Evolutionary conservation across 2,797 vertebrate genomes (phyloP).

Genomic region (Bovichtus diacanthus): DNA sequence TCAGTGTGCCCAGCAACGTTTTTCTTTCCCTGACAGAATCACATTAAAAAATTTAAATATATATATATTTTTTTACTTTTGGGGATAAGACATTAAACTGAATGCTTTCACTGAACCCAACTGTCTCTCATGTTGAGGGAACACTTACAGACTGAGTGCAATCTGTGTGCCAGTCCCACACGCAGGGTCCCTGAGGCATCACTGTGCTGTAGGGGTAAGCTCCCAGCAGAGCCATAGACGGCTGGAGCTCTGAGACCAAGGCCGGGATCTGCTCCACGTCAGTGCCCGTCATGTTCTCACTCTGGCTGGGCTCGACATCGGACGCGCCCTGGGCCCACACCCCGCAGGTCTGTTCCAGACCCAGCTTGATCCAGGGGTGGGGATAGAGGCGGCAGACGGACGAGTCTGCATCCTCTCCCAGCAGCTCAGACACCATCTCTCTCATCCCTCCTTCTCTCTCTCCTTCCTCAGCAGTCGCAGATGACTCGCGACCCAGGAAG

Average conservation of each 20-base stretch:
- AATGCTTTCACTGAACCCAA: slow-evolving; percentile 54
- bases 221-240: slow-evolving; percentile 75
- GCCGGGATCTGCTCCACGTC: slow-evolving; percentile 52
- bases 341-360: slow-evolving; percentile 40
- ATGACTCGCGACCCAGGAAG: not conserved
- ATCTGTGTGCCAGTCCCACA: slow-evolving; percentile 84
- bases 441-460: slow-evolving; percentile 77
- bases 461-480: slow-evolving; percentile 38
- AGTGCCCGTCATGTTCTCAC: fast-evolving
- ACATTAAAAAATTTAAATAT: not conserved
- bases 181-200: slow-evolving; percentile 72
- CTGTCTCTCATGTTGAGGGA: not conserved
- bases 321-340: slow-evolving; percentile 57
- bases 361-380: slow-evolving; percentile 70
- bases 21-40: not conserved
- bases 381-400: slow-evolving; percentile 48
- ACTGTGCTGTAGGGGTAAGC: slow-evolving; percentile 80
- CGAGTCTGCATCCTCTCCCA: slow-evolving; percentile 70
- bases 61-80: no score
- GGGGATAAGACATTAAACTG: not conserved
- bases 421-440: slow-evolving; percentile 81
- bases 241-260: slow-evolving; percentile 69
- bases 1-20: not conserved
- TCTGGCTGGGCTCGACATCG: not conserved
- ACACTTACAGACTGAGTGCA: slow-evolving; percentile 73